phyloP scores from a whole-genome alignment of 2,797 vertebrate genomes.

The Squalus acanthias region DNA sequence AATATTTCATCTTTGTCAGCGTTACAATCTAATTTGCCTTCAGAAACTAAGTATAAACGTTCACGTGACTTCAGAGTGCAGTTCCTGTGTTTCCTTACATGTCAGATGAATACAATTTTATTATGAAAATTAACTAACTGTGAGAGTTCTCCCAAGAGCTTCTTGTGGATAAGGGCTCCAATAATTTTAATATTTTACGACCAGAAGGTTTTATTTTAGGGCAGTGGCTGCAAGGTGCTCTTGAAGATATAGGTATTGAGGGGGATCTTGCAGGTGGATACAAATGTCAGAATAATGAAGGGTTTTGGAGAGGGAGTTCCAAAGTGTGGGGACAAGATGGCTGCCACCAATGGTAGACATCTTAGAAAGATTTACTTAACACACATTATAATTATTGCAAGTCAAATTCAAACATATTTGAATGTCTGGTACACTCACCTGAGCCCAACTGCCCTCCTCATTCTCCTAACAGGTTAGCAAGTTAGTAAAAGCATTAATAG shows the following conservation, averaged over 20 bases:
- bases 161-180: not conserved
- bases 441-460: slow-evolving; percentile 96
- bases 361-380: not conserved
- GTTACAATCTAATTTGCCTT: not conserved
- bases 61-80: not conserved
- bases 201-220: not conserved
- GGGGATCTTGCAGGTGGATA: not conserved
- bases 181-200: not conserved
- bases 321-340: not conserved
- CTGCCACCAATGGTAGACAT: not conserved
- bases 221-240: not conserved
- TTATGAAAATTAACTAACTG: not conserved
- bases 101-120: not conserved
- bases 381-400: not conserved
- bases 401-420: not conserved
- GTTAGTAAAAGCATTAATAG: slow-evolving; percentile 51
- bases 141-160: not conserved
- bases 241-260: not conserved
- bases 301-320: not conserved
- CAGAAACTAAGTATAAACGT: not conserved
- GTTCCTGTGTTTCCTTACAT: not conserved
- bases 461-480: slow-evolving; percentile 78
- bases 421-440: slow-evolving; percentile 69
- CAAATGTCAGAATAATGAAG: not conserved
- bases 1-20: not conserved